Percentiles rank a stretch among this genome's conserved stretches.
phyloP scores from a whole-genome alignment of 2,113 vertebrate species.

The Neoarius graeffei region DNA sequence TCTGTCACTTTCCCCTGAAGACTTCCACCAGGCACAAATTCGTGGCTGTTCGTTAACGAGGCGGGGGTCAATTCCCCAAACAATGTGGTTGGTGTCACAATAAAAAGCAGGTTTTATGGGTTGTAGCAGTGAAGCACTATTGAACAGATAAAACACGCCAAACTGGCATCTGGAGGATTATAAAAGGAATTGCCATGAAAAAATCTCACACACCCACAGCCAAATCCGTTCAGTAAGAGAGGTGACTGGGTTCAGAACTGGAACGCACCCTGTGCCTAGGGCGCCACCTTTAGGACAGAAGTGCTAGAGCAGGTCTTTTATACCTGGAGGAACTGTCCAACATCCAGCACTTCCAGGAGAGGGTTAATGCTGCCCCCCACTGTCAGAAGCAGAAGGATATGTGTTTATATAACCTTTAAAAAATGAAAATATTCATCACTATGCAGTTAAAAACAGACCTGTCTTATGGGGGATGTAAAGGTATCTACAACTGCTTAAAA shows the following conservation, averaged over 20 bases:
- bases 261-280: not conserved
- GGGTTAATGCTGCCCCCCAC: conserved; percentile 37
- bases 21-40: conserved; percentile 54
- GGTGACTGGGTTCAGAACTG: conserved; percentile 49
- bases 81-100: conserved; percentile 60
- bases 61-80: conserved; percentile 59
- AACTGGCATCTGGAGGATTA: conserved; percentile 59
- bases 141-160: conserved; percentile 61
- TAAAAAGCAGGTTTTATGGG: conserved; percentile 60
- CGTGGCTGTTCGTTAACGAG: conserved; percentile 71
- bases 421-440: not conserved
- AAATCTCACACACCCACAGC: conserved; percentile 67
- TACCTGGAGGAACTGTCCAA: not conserved
- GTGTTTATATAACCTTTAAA: conserved; percentile 7
- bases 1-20: conserved; percentile 55
- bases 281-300: conserved; percentile 41
- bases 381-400: not conserved
- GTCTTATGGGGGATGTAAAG: not conserved
- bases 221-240: conserved; percentile 37
- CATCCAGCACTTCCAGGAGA: conserved; percentile 8
- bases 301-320: not conserved
- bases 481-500: not conserved
- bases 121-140: conserved; percentile 59
- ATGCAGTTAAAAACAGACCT: not conserved
- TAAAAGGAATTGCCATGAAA: conserved; percentile 71